These are phyloP conservation scores for Cephus rjabovi DNA, from an alignment of 2,888 invertebrate species.

Conservation along the genomic window DNA sequence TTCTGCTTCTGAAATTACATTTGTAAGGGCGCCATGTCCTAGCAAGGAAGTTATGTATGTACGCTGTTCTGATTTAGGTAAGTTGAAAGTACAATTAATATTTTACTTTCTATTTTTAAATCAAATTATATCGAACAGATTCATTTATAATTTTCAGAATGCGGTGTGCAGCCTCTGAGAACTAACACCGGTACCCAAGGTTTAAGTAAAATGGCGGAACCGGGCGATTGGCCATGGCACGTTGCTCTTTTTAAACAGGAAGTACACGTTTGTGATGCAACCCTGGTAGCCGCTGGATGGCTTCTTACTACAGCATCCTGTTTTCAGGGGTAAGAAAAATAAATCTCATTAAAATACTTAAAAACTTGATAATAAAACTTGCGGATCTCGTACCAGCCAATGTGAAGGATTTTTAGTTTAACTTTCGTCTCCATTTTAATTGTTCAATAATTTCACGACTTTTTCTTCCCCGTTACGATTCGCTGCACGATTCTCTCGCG, in stretches of 20 bases:
- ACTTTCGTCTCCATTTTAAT: conserved; percentile 4
- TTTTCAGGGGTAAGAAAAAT: conserved; percentile 72
- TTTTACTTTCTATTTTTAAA: not conserved
- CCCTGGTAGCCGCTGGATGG: conserved; percentile 85
- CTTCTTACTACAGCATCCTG: conserved; percentile 89
- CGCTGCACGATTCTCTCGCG: not conserved
- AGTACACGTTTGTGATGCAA: conserved; percentile 90
- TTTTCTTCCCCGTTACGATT: not conserved
- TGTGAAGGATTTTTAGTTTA: not conserved
- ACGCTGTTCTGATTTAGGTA: conserved; percentile 81
- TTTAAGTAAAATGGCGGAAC: conserved; percentile 78
- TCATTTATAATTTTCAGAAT: conserved; percentile 67
- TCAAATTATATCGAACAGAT: not conserved
- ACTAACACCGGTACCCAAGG: conserved; percentile 69
- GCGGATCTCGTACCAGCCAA: not conserved
- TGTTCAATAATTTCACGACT: not conserved
- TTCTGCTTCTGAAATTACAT: conserved; percentile 82
- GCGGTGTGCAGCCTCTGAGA: conserved; percentile 74
- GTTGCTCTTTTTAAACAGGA: conserved; percentile 85
- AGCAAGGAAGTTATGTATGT: conserved; percentile 83
- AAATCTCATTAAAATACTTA: not conserved
- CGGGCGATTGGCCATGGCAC: conserved; percentile 96
- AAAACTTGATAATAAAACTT: not conserved
- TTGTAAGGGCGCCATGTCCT: conserved; percentile 81
- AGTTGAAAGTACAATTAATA: conserved; percentile 41